phyloP scores from a whole-genome alignment of 1,140 invertebrate species.

The Drosophila mojavensis region DNA sequence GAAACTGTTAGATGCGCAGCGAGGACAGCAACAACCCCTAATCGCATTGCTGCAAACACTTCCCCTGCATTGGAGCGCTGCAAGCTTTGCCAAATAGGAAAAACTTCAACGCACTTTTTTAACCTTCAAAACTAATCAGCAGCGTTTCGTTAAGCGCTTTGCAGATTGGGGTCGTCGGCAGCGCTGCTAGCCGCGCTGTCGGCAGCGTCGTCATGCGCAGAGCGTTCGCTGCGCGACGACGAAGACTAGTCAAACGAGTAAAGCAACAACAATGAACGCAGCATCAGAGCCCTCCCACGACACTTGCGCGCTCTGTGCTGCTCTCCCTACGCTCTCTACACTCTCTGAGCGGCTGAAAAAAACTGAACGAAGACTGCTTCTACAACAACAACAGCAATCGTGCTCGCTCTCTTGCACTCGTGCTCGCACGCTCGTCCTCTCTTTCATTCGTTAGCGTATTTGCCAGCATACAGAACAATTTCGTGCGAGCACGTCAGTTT shows the following conservation, averaged over 20 bases:
- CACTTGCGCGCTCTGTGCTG: constrained; percentile 60
- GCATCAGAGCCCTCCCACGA: constrained; percentile 61
- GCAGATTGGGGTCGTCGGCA: constrained; percentile 39
- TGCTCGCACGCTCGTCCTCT: background rate
- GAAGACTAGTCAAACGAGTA: constrained; percentile 28
- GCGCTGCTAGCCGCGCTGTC: constrained; percentile 44
- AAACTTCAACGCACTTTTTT: constrained; percentile 67
- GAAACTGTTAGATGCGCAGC: constrained; percentile 49
- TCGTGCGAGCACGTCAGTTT: constrained; percentile 39
- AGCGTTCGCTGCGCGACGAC: constrained; percentile 15
- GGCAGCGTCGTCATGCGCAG: constrained; percentile 59
- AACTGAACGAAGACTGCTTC: constrained; percentile 39
- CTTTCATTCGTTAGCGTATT: constrained; percentile 13
- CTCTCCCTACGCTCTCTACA: background rate
- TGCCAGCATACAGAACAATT: constrained; percentile 37
- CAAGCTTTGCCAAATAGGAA: constrained; percentile 44
- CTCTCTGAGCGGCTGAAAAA: constrained; percentile 3
- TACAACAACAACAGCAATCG: background rate
- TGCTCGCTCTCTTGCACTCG: constrained; percentile 1
- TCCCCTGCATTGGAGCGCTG: constrained; percentile 48
- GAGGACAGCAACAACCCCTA: constrained; percentile 18
- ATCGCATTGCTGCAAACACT: constrained; percentile 28
- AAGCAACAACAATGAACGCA: constrained; percentile 43
- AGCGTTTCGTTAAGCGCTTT: constrained; percentile 53
- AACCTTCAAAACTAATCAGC: constrained; percentile 65